phyloP scores from a whole-genome alignment of 1,140 invertebrate species.

The Cyphomyrmex costatus region DNA sequence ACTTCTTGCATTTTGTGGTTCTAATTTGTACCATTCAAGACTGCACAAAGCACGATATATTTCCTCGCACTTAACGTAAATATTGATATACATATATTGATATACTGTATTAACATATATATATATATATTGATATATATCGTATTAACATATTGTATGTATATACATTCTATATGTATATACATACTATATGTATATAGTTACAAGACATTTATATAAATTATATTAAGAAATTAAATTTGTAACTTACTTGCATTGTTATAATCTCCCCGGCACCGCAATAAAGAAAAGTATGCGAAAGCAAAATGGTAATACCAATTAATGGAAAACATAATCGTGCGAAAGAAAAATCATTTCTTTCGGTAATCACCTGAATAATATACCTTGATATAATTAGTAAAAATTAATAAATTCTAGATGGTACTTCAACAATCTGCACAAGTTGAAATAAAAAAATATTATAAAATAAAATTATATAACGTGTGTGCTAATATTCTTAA shows the following conservation, averaged over 20 bases:
- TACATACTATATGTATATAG: no score
- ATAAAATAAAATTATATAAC: neutral
- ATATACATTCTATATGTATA: no score
- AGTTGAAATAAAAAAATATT: neutral
- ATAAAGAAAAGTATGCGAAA: conserved; percentile 37
- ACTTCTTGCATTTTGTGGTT: neutral
- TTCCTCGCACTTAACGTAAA: conserved; percentile 8
- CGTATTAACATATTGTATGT: no score
- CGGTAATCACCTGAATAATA: conserved; percentile 38
- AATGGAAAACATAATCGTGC: conserved; percentile 27
- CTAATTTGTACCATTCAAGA: conserved; percentile 45
- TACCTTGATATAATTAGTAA: conserved; percentile 24
- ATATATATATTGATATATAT: no score
- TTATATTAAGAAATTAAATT: neutral
- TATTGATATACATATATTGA: neutral
- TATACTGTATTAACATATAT: neutral
- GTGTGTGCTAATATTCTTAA: neutral
- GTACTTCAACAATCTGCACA: neutral
- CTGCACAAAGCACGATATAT: conserved; percentile 40
- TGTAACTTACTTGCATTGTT: conserved; percentile 24
- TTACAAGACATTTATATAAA: neutral
- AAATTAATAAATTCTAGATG: conserved; percentile 1
- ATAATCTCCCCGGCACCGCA: conserved; percentile 25
- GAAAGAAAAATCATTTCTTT: conserved; percentile 1
- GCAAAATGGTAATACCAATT: conserved; percentile 35